These are phyloP conservation scores for Melitaea cinxia DNA, from an alignment of 1,140 invertebrate species.

Conservation along the genomic window DNA sequence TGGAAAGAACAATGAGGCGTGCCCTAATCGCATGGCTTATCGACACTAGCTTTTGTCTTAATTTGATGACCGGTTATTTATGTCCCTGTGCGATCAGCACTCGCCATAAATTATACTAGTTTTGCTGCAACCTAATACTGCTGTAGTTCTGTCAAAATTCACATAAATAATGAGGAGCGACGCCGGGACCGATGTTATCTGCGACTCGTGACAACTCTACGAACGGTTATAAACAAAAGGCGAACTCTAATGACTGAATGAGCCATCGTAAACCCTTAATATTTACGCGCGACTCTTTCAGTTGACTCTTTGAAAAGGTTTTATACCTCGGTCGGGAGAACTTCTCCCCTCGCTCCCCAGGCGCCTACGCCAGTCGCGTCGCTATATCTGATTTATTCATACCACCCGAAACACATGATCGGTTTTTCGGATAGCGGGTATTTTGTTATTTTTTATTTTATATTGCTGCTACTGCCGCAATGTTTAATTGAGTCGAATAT, in stretches of 20 bases:
- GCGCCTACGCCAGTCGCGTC: slow-evolving; percentile 64
- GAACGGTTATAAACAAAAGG: slow-evolving; percentile 74
- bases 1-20: slow-evolving; percentile 63
- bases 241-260: slow-evolving; percentile 73
- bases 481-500: slow-evolving; percentile 52
- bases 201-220: slow-evolving; percentile 60
- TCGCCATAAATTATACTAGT: slow-evolving; percentile 74
- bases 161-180: slow-evolving; percentile 74
- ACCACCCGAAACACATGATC: slow-evolving; percentile 75
- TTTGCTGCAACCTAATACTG: slow-evolving; percentile 56
- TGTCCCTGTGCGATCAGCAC: slow-evolving; percentile 50
- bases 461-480: slow-evolving; percentile 46
- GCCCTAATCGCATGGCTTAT: slow-evolving; percentile 67
- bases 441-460: slow-evolving; percentile 55
- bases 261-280: slow-evolving; percentile 73
- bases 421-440: slow-evolving; percentile 66
- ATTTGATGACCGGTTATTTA: slow-evolving; percentile 74
- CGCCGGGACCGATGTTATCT: slow-evolving; percentile 69
- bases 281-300: slow-evolving; percentile 74
- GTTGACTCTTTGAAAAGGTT: slow-evolving; percentile 71
- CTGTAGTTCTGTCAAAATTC: slow-evolving; percentile 73
- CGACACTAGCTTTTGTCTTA: slow-evolving; percentile 73
- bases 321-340: slow-evolving; percentile 61
- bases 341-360: slow-evolving; percentile 52
- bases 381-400: slow-evolving; percentile 79